Evolutionary conservation across 2,888 invertebrate species (phyloP), one percentile per base, ranked within the genome.

Genomic region (Smittia sp.): DNA sequence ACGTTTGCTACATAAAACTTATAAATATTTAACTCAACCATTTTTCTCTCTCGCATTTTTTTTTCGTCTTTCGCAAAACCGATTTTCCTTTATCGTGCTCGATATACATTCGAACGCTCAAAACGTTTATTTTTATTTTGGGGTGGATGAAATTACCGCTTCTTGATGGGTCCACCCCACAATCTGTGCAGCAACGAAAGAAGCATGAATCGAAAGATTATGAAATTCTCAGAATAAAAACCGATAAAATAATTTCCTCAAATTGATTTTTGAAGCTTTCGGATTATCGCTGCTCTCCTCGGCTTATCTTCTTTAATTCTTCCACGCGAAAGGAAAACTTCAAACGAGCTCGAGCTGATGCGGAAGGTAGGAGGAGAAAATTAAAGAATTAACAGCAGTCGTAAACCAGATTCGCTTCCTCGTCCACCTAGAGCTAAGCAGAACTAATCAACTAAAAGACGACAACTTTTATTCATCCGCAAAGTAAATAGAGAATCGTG

Each of bases 391-490:
- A 63, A 63, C 63, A 63, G 27, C n/a, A 27, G 20, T 46, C 27
- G 27, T 20, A 54, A 24, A 54, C 1, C 2, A 13, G 13, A 20
- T 25, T 15, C 11, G 9, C 20, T 7, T 58, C 24, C 18, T 18
- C 27, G 22, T 63, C 63, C 27, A 63, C 27, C 25, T 63, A 27
- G 13, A n/a, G 58, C n/a, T 58, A 54, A 54, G 24, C n/a, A 62
- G 54, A 72, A 72, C 72, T 72, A 72, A 72, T 72, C 72, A 72
- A 72, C 72, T 62, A 72, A 72, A 24, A 72, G 58, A 72, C 39
- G 72, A 62, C 62, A 72, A 72, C 72, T 72, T 72, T 72, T 27
- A 62, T 72, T 72, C 39, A 18, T 27, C 62, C 46, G 25, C 69
- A 58, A 72, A 72, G 72, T 62, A 72, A 72, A 72, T 72, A 54